These are phyloP conservation scores for Melospiza georgiana DNA, from an alignment of 2,113 vertebrate genomes.

Conservation along the genomic window DNA sequence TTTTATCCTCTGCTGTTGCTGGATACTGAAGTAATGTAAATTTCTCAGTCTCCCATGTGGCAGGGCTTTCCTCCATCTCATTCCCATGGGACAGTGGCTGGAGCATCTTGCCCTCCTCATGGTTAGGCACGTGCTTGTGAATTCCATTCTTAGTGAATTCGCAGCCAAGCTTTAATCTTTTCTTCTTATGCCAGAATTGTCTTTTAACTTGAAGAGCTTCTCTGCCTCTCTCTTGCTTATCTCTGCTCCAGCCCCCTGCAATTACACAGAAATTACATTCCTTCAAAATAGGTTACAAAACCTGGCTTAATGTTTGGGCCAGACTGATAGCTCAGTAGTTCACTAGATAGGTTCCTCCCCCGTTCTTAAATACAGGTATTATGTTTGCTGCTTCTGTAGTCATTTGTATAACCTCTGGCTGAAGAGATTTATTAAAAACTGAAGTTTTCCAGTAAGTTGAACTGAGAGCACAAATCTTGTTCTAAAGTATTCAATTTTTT, in stretches of 20 bases:
- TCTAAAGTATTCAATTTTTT: not conserved
- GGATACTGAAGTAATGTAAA: not conserved
- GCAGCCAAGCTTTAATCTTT: not conserved
- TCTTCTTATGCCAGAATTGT: conserved; percentile 36
- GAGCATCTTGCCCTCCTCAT: not conserved
- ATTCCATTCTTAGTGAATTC: not conserved
- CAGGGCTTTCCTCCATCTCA: not conserved
- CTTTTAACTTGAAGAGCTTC: conserved; percentile 16
- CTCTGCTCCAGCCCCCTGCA: not conserved
- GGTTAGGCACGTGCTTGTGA: not conserved
- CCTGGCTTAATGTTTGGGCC: not conserved
- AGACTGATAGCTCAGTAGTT: conserved; percentile 19
- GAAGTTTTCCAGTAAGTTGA: not conserved
- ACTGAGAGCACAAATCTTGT: not conserved
- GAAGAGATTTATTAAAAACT: conserved; percentile 35
- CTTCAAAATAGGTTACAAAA: conserved; percentile 9
- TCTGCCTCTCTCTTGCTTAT: conserved; percentile 37
- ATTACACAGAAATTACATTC: conserved; percentile 48
- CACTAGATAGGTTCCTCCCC: not conserved
- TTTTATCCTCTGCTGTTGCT: not conserved
- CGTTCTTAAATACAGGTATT: not conserved
- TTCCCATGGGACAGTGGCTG: fast-evolving
- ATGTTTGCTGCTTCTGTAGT: conserved; percentile 31
- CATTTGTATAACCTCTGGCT: conserved; percentile 28
- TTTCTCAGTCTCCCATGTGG: not conserved